These are phyloP conservation scores for Spongilla lacustris DNA, from an alignment of 37 sponge, comb jelly and placozoan genomes.

Conservation along the genomic window DNA sequence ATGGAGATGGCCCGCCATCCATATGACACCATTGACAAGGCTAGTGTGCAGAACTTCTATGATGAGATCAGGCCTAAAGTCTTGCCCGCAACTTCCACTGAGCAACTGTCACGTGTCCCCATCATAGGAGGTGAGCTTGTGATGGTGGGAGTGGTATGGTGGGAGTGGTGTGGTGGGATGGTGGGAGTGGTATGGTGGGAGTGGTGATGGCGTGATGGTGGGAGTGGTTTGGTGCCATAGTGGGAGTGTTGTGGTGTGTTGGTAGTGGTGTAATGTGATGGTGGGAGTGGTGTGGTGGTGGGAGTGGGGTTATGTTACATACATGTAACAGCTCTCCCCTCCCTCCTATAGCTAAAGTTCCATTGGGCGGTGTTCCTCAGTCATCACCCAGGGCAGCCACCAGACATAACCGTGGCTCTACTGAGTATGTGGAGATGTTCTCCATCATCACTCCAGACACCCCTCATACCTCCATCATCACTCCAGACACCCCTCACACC, in stretches of 20 bases:
- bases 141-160: not conserved
- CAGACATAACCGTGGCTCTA: not conserved
- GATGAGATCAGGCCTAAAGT: not conserved
- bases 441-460: not conserved
- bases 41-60: not conserved
- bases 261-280: too few relatives aligned
- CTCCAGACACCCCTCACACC: not conserved
- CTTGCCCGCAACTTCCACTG: not conserved
- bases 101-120: not conserved
- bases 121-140: not conserved
- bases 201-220: too few relatives aligned
- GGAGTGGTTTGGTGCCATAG: not conserved
- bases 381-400: not conserved
- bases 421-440: not conserved
- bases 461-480: not conserved
- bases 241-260: too few relatives aligned
- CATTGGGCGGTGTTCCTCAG: not conserved
- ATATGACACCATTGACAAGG: not conserved
- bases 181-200: too few relatives aligned
- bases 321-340: not conserved
- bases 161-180: not conserved
- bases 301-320: too few relatives aligned
- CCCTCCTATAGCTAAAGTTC: not conserved
- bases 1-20: not conserved
- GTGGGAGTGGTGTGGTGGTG: too few relatives aligned